These are phyloP conservation scores for Alectura lathami DNA, from an alignment of 2,113 vertebrate species.

Conservation along the genomic window DNA sequence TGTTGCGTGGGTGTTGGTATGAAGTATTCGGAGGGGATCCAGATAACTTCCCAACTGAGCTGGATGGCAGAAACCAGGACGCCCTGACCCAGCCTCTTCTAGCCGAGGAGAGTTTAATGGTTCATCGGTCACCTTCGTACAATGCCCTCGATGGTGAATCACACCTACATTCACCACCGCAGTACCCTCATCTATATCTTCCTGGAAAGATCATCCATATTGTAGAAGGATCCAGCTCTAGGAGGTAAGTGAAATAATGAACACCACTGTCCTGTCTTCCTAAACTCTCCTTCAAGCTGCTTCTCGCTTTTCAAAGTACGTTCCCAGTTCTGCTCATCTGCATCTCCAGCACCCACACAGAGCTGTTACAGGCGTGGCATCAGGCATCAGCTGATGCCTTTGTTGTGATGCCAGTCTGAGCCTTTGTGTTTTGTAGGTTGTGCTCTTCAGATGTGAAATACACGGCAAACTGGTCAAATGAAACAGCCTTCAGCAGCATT, in stretches of 20 bases:
- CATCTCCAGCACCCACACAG: background rate
- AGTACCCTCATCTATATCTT: constrained; percentile 86
- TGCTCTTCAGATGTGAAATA: constrained; percentile 86
- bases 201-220: constrained; percentile 91
- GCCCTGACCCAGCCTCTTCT: constrained; percentile 87
- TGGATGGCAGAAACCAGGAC: constrained; percentile 82
- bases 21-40: constrained; percentile 91
- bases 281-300: background rate
- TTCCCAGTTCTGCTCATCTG: background rate
- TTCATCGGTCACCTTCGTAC: constrained; percentile 82
- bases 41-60: constrained; percentile 85
- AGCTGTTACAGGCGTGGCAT: background rate
- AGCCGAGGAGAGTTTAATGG: constrained; percentile 88
- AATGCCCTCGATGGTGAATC: constrained; percentile 83
- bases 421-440: constrained; percentile 67
- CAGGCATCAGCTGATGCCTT: too few species aligned
- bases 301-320: fast-evolving
- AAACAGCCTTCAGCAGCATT: constrained; percentile 85
- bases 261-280: background rate
- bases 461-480: constrained; percentile 82
- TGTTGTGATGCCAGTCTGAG: too few species aligned
- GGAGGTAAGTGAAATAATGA: constrained; percentile 76
- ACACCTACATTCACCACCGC: constrained; percentile 64
- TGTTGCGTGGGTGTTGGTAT: constrained; percentile 92
- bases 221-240: constrained; percentile 82